Evolutionary conservation across 2,113 vertebrate genomes (phyloP).

Genomic region (Hoplias malabaricus): DNA sequence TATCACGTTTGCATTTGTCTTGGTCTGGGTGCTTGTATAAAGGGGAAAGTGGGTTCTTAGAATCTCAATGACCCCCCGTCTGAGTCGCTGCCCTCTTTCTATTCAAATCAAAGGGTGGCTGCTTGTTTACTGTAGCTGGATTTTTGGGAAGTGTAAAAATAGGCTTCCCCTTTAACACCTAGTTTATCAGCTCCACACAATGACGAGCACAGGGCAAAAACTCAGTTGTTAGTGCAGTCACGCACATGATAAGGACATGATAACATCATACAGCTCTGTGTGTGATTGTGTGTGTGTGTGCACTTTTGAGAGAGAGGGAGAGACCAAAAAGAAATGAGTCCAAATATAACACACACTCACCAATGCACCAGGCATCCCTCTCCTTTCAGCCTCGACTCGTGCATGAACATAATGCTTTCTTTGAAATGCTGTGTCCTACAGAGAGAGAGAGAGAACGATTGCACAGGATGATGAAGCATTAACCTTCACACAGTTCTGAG

Average conservation of each 20-base stretch:
- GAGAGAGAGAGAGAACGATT: conserved; percentile 17
- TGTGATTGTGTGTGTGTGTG: not conserved
- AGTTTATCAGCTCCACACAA: conserved; percentile 49
- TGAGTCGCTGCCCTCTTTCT: not conserved
- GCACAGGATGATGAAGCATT: no score
- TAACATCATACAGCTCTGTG: not conserved
- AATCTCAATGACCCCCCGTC: not conserved
- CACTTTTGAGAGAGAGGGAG: not conserved
- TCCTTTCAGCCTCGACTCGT: conserved; percentile 86
- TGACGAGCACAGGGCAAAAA: not conserved
- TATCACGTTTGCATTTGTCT: not conserved
- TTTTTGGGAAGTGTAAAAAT: conserved; percentile 70
- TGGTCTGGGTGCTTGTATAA: not conserved
- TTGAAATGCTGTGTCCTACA: conserved; percentile 89
- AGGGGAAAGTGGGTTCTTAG: conserved; percentile 18
- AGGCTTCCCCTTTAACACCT: conserved; percentile 52
- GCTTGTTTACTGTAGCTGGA: conserved; percentile 16
- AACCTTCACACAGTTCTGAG: no score
- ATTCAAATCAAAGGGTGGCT: conserved; percentile 26
- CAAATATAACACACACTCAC: conserved; percentile 74
- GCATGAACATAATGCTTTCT: conserved; percentile 91
- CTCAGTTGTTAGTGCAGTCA: not conserved
- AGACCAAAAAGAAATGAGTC: not conserved
- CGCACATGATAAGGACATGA: not conserved
- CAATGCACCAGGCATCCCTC: conserved; percentile 93